These are phyloP conservation scores for Rapana venosa DNA, from an alignment of 2,888 invertebrate genomes.

Conservation along the genomic window DNA sequence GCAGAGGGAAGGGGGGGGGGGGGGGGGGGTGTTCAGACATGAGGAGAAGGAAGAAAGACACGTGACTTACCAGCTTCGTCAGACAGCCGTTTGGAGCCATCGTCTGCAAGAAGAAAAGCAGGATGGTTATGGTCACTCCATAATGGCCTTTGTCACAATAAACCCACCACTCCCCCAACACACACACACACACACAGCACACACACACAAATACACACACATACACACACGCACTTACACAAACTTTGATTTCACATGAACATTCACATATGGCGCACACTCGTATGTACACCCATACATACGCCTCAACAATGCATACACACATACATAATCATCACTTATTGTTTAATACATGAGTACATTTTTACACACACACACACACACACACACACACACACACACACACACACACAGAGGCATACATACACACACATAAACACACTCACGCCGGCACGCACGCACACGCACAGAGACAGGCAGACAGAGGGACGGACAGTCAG, in stretches of 20 bases:
- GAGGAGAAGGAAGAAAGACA: not conserved
- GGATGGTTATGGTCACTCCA: no score
- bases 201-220: not conserved
- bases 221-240: not conserved
- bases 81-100: not conserved
- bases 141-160: no score
- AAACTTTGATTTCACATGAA: no score
- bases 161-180: no score
- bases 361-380: not conserved
- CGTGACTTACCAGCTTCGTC: constrained; percentile 4
- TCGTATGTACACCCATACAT: not conserved
- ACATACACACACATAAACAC: not conserved
- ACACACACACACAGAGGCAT: constrained; percentile 1
- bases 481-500: not conserved
- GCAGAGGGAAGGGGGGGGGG: no score
- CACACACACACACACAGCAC: not conserved
- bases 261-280: no score
- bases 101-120: not conserved
- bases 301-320: not conserved
- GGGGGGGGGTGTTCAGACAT: no score
- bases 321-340: not conserved
- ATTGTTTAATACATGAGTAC: not conserved
- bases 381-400: constrained; percentile 20
- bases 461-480: not conserved
- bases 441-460: not conserved